Evolutionary conservation across 1,140 invertebrate genomes (phyloP), one percentile per base, ranked within the genome.

Genomic region (Frieseomelitta varia): DNA sequence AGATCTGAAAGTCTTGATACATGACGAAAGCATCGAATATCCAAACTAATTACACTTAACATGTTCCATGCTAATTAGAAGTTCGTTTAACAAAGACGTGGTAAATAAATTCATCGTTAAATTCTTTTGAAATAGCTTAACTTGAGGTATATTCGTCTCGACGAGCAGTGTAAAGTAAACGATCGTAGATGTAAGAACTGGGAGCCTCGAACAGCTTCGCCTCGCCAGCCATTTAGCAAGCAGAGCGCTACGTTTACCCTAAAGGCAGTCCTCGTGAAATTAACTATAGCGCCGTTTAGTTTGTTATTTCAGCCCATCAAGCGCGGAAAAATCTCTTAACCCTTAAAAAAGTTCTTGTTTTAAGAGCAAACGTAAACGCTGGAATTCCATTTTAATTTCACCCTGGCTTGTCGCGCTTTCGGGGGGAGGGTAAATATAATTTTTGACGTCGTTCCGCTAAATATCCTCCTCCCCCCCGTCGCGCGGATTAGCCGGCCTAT

Each of bases 321-420:
- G 51, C 72, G 51, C 53, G 15, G 72, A 56, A 74, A 56, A 74
- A 74, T 74, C 51, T 55, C n/a, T 30, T 27, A 55, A 30, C 19
- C 27, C 30, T 58, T n/a, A 39, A 58, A 61, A 47, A 58, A 47
- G 24, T 75, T 75, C 51, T 34, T 61, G 24, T 63, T 63, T 77
- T 61, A 61, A 39, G 56, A 63, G 56, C 39, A 77, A 77, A 77
- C 39, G 27, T 34, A 56, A 77, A 47, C 21, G 58, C 27, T 21
- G 39, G 39, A 65, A 78, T 67, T 65, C 58, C 34, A 74, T 74
- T 74, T 74, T 74, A 74, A 74, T 74, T 56, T 56, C 72, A 14
- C 21, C 12, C 53, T 55, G 15, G 30, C 8, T 24, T 27, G 51
- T 27, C 72, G 27, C 27, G 11, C 53, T 74, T 56, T 34, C 75